Percentiles rank a stretch among this genome's conserved stretches.
phyloP scores from a whole-genome alignment of 2,888 invertebrate species.

The Eristalis arbustorum region DNA sequence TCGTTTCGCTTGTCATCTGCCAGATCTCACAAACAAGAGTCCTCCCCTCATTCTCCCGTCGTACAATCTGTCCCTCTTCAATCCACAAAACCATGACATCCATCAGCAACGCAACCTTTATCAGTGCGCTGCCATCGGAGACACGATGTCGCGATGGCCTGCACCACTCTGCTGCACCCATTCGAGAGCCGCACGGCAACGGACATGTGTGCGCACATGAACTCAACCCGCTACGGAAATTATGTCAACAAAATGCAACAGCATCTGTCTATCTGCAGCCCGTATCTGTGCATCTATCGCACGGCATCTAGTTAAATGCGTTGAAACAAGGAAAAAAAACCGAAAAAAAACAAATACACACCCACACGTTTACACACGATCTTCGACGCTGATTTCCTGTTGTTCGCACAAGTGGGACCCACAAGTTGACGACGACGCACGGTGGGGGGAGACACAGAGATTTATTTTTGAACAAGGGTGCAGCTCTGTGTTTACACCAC shows the following conservation, averaged over 20 bases:
- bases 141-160: constrained; percentile 11
- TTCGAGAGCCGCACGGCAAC: constrained; percentile 16
- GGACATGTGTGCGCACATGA: constrained; percentile 42
- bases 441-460: background rate
- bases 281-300: constrained; percentile 6
- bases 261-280: constrained; percentile 45
- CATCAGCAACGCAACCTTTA: background rate
- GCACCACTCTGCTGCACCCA: constrained; percentile 24
- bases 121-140: background rate
- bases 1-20: background rate
- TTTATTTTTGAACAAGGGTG: constrained; percentile 64
- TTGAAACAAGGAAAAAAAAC: constrained; percentile 18
- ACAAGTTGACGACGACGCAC: background rate
- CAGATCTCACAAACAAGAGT: background rate
- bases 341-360: background rate
- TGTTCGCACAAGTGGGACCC: background rate
- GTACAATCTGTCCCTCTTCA: background rate
- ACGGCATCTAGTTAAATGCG: constrained; percentile 23
- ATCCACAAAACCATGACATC: background rate
- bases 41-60: background rate
- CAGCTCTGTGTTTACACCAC: constrained; percentile 56
- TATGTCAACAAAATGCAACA: constrained; percentile 65
- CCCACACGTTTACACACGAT: constrained; percentile 4
- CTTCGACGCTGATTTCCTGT: constrained; percentile 39
- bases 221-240: constrained; percentile 36